These are phyloP conservation scores for Callinectes sapidus DNA, from an alignment of 2,888 invertebrate genomes.

Conservation along the genomic window DNA sequence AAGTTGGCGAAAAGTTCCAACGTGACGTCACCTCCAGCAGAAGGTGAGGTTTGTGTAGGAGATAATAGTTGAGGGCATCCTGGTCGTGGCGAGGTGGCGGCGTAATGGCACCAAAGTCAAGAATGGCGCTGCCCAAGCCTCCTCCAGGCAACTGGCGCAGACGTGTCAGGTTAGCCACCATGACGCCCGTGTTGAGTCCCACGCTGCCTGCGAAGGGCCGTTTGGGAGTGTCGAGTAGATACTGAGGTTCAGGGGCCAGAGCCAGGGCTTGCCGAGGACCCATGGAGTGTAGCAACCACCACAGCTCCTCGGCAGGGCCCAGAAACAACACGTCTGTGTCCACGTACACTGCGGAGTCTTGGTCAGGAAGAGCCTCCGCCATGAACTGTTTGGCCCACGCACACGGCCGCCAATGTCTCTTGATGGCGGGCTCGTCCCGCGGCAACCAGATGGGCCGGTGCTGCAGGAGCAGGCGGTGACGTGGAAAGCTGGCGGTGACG, in stretches of 20 bases:
- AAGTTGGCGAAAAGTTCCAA: constrained; percentile 65
- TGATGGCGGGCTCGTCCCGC: neutral
- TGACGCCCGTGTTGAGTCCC: constrained; percentile 79
- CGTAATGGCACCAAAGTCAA: constrained; percentile 8
- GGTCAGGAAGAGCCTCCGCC: constrained; percentile 74
- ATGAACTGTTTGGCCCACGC: constrained; percentile 71
- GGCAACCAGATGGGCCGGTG: constrained; percentile 39
- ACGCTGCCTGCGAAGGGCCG: constrained; percentile 65
- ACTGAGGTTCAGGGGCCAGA: constrained; percentile 76
- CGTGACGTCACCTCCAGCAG: constrained; percentile 73
- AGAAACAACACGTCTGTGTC: constrained; percentile 78
- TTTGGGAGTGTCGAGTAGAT: constrained; percentile 47
- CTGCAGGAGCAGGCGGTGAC: constrained; percentile 18
- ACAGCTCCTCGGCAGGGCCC: constrained; percentile 76
- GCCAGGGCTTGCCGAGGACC: constrained; percentile 76
- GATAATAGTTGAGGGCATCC: constrained; percentile 78
- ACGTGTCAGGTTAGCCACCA: constrained; percentile 78
- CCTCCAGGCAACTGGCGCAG: constrained; percentile 74
- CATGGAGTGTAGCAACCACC: constrained; percentile 76
- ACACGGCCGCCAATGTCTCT: constrained; percentile 67
- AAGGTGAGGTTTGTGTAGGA: constrained; percentile 76
- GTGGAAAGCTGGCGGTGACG: constrained; percentile 29
- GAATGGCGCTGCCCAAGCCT: constrained; percentile 42
- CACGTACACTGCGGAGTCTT: constrained; percentile 77
- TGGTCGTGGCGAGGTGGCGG: constrained; percentile 77